A percentile compares a stretch with the other conserved stretches of the same genome.
These are phyloP conservation scores for Apamea crenata DNA, from an alignment of 2,888 invertebrate genomes.

Conservation along the genomic window DNA sequence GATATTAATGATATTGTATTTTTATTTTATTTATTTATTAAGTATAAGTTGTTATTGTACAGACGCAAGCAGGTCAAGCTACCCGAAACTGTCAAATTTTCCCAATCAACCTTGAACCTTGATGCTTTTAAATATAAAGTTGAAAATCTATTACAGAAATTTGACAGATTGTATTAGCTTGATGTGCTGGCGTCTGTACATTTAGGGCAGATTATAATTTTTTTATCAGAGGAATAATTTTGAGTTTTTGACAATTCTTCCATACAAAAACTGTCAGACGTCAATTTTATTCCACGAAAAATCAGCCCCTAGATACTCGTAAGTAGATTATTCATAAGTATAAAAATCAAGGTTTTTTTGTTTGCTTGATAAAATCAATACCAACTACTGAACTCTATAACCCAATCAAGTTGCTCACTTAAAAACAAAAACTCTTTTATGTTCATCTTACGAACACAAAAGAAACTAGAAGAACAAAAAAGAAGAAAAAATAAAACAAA, in stretches of 20 bases:
- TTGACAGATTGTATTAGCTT: too few relatives aligned
- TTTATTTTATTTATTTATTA: background rate
- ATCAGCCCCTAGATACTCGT: background rate
- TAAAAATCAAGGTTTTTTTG: background rate
- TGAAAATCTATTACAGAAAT: too few relatives aligned
- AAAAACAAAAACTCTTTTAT: background rate
- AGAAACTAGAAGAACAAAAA: slow-evolving; percentile 40
- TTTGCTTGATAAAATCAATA: background rate
- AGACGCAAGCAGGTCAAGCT: too few relatives aligned
- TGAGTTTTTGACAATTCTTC: too few relatives aligned
- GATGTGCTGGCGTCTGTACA: too few relatives aligned
- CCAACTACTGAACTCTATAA: background rate
- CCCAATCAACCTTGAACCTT: too few relatives aligned
- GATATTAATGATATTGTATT: background rate
- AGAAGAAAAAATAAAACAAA: slow-evolving; percentile 21
- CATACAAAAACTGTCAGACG: too few relatives aligned
- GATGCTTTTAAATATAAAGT: too few relatives aligned
- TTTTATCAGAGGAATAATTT: too few relatives aligned
- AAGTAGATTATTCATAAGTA: background rate
- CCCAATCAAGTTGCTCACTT: background rate
- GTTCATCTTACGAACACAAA: slow-evolving; percentile 6
- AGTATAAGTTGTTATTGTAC: background rate
- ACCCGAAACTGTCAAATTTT: too few relatives aligned
- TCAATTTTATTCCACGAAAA: too few relatives aligned
- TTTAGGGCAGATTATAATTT: background rate